These are phyloP conservation scores for Rynchops niger DNA, from an alignment of 2,113 vertebrate species.

Conservation along the genomic window DNA sequence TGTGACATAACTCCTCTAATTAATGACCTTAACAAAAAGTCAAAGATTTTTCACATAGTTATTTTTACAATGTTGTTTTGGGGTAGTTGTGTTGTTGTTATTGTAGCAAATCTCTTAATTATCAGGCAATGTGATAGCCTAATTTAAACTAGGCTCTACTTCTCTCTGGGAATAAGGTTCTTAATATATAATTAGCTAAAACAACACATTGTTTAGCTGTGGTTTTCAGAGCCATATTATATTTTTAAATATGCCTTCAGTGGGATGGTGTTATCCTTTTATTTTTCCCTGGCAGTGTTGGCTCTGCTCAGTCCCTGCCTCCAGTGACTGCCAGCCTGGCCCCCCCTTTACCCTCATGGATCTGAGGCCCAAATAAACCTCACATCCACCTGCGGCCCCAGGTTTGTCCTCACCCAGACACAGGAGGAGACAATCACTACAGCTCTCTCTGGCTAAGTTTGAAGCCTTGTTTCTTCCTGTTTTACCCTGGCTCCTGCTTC, in stretches of 20 bases:
- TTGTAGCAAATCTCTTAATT: slow-evolving; percentile 1
- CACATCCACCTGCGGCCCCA: rapidly evolving
- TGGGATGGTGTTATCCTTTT: background rate
- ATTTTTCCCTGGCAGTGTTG: background rate
- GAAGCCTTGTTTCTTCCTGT: background rate
- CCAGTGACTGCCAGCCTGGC: background rate
- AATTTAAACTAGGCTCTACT: background rate
- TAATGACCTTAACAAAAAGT: background rate
- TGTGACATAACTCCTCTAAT: background rate
- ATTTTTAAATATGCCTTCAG: background rate
- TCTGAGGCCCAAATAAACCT: background rate
- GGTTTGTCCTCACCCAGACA: background rate
- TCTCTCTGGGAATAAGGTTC: background rate
- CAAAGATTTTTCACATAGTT: background rate
- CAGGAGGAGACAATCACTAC: background rate
- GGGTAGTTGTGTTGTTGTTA: background rate
- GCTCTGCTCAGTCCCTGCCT: background rate
- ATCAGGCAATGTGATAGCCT: background rate
- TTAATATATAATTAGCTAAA: background rate
- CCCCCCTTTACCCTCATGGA: rapidly evolving
- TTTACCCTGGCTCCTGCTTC: background rate
- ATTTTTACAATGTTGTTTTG: background rate
- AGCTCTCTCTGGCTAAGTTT: background rate
- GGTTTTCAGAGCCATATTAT: background rate
- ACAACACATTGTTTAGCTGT: background rate